phyloP scores from a whole-genome alignment of 2,888 invertebrate genomes.

The Sphecodes monilicornis region DNA sequence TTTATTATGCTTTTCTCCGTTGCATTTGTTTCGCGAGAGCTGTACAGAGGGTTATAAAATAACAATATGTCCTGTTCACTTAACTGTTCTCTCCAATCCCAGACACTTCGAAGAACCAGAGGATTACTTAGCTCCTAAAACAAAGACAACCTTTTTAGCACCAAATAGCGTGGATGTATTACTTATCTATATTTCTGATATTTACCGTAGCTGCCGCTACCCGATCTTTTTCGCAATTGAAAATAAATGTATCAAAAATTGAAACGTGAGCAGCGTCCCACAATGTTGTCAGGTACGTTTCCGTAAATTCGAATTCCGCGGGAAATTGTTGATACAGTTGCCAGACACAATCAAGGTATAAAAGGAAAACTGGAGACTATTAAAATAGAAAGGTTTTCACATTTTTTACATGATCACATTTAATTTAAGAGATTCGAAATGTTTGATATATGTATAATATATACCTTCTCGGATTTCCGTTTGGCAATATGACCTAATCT shows the following conservation, averaged over 20 bases:
- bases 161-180: not conserved
- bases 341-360: slow-evolving; percentile 97
- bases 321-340: slow-evolving; percentile 96
- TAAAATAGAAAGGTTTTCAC: not conserved
- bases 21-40: slow-evolving; percentile 65
- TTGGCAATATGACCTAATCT: slow-evolving; percentile 90
- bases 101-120: slow-evolving; percentile 90
- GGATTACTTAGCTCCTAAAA: slow-evolving; percentile 84
- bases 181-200: not conserved
- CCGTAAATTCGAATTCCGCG: slow-evolving; percentile 95
- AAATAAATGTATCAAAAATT: slow-evolving; percentile 96
- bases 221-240: slow-evolving; percentile 93
- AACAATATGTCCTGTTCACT: slow-evolving; percentile 91
- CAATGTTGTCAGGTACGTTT: slow-evolving; percentile 95
- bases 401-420: not conserved
- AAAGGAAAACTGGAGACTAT: slow-evolving; percentile 93
- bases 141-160: not conserved
- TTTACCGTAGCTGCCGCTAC: slow-evolving; percentile 88
- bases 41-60: slow-evolving; percentile 94
- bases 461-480: slow-evolving; percentile 86
- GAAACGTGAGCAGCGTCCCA: slow-evolving; percentile 96
- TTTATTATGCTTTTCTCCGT: slow-evolving; percentile 76
- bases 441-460: not conserved
- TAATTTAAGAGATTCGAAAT: not conserved
- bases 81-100: slow-evolving; percentile 97